Evolutionary conservation across 1,140 invertebrate genomes (phyloP).

Genomic region (Listronotus oregonensis): DNA sequence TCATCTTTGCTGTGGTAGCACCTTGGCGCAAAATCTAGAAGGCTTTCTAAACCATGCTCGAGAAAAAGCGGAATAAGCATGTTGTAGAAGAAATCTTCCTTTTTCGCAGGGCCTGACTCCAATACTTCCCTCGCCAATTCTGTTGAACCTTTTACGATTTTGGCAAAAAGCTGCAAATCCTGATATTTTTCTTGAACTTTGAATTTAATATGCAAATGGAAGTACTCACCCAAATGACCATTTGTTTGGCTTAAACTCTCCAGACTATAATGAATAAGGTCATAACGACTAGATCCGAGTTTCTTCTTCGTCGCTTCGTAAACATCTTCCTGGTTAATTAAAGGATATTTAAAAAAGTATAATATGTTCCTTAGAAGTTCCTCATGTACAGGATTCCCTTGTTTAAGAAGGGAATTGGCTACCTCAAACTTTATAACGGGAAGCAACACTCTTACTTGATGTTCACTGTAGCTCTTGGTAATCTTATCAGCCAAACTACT

Average conservation of each 20-base stretch:
- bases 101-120: neutral
- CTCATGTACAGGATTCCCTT: neutral
- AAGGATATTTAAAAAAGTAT: conserved; percentile 10
- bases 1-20: conserved; percentile 12
- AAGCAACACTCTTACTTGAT: conserved; percentile 6
- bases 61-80: neutral
- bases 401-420: neutral
- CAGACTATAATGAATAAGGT: neutral
- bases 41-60: neutral
- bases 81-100: conserved; percentile 20
- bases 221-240: conserved; percentile 30
- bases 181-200: neutral
- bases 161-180: conserved; percentile 15
- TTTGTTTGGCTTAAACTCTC: neutral
- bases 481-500: neutral
- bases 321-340: conserved; percentile 13
- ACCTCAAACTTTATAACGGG: conserved; percentile 8
- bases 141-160: conserved; percentile 1
- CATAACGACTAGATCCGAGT: conserved; percentile 4
- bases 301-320: conserved; percentile 7
- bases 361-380: neutral
- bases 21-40: conserved; percentile 16
- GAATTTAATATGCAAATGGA: conserved; percentile 6
- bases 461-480: neutral
- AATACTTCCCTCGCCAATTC: neutral